Evolutionary conservation across 2,797 vertebrate species (phyloP).

Genomic region (Leptatherina wallacei): DNA sequence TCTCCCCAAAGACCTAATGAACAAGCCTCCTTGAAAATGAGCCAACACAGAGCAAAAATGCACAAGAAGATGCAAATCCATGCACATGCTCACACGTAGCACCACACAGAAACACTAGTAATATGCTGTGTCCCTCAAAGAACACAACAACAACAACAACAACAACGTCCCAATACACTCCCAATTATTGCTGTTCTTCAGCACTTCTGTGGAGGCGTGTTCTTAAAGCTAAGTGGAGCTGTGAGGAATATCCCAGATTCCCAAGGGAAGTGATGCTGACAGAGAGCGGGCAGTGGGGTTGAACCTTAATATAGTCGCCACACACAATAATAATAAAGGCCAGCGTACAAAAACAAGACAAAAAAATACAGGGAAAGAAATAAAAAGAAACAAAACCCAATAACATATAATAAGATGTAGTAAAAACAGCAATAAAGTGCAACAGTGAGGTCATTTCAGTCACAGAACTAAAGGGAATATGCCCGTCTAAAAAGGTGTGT

Average conservation of each 20-base stretch:
- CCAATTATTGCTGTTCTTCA: slow-evolving; percentile 65
- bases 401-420: too few species aligned
- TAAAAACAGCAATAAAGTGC: too few species aligned
- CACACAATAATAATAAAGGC: slow-evolving; percentile 36
- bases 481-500: too few species aligned
- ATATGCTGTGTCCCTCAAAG: slow-evolving; percentile 6
- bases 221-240: slow-evolving; percentile 69
- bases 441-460: too few species aligned
- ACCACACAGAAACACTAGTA: slow-evolving; percentile 16
- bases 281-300: slow-evolving; percentile 72
- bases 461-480: too few species aligned
- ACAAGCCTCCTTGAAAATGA: slow-evolving; percentile 58
- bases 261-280: slow-evolving; percentile 70
- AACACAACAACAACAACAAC: slow-evolving; percentile 39
- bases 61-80: slow-evolving; percentile 51
- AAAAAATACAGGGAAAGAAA: too few species aligned
- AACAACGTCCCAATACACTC: slow-evolving; percentile 62
- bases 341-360: too few species aligned
- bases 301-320: slow-evolving; percentile 68
- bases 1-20: slow-evolving; percentile 71
- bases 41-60: slow-evolving; percentile 45
- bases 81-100: slow-evolving; percentile 9
- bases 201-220: slow-evolving; percentile 54
- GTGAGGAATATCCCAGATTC: slow-evolving; percentile 75
- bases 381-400: too few species aligned